A percentile compares a stretch with the other conserved stretches of the same genome.
phyloP scores from a whole-genome alignment of 2,113 vertebrate species.

The Tetrao urogallus region DNA sequence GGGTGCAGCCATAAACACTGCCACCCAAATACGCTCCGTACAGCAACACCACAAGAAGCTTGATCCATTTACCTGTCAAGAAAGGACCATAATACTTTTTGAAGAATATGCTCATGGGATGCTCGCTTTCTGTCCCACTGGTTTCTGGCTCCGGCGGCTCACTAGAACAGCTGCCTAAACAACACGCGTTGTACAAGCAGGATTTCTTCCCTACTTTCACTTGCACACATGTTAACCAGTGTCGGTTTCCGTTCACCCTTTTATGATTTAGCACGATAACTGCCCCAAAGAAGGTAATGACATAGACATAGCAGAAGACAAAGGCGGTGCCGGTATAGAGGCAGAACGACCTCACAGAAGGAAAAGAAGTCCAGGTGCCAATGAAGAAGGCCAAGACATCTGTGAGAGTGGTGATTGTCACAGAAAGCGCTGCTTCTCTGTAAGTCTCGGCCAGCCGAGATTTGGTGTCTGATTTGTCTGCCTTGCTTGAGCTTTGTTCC shows the following conservation, averaged over 20 bases:
- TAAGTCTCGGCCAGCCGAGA: slow-evolving; percentile 81
- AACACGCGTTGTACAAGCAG: slow-evolving; percentile 53
- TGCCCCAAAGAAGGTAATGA: slow-evolving; percentile 87
- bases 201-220: slow-evolving; percentile 26
- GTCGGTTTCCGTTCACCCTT: slow-evolving; percentile 74
- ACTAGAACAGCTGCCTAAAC: slow-evolving; percentile 66
- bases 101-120: slow-evolving; percentile 81
- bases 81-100: slow-evolving; percentile 82
- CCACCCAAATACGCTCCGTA: slow-evolving; percentile 77
- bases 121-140: slow-evolving; percentile 69
- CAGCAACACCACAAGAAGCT: slow-evolving; percentile 67
- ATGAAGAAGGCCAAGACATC: slow-evolving; percentile 87
- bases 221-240: slow-evolving; percentile 81
- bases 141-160: slow-evolving; percentile 50
- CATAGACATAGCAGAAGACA: slow-evolving; percentile 88
- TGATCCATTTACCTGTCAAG: slow-evolving; percentile 73
- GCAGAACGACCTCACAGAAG: slow-evolving; percentile 85
- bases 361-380: slow-evolving; percentile 83
- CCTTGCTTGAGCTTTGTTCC: slow-evolving; percentile 79
- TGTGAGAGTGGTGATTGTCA: slow-evolving; percentile 87
- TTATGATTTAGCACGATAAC: slow-evolving; percentile 85
- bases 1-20: slow-evolving; percentile 82
- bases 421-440: slow-evolving; percentile 84
- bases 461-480: slow-evolving; percentile 22
- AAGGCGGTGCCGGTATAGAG: slow-evolving; percentile 85